Evolutionary conservation across 2,797 vertebrate genomes (phyloP).

Genomic region (Acanthurus lineatus): DNA sequence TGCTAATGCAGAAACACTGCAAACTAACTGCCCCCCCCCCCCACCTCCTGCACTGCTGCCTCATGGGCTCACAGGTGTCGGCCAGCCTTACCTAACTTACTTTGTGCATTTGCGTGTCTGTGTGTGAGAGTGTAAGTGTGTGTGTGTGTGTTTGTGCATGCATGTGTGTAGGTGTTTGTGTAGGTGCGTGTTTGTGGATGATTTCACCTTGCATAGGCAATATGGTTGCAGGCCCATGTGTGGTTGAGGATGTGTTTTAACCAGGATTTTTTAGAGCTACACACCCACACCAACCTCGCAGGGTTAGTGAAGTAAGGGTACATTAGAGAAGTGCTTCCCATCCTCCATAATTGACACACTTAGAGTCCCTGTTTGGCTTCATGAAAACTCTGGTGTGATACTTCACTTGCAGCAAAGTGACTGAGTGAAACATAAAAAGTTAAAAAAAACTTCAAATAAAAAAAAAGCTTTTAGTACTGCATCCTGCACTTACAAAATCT

Average conservation of each 20-base stretch:
- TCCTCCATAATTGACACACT: slow-evolving; percentile 38
- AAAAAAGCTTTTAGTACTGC: not conserved
- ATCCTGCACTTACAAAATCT: not conserved
- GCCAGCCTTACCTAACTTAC: slow-evolving; percentile 54
- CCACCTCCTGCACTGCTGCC: slow-evolving; percentile 23
- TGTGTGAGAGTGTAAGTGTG: slow-evolving; percentile 21
- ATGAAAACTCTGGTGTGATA: slow-evolving; percentile 9
- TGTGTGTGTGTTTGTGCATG: slow-evolving; percentile 41
- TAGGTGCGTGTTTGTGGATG: slow-evolving; percentile 72
- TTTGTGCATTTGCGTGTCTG: slow-evolving; percentile 20
- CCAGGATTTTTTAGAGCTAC: slow-evolving; percentile 49
- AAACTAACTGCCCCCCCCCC: slow-evolving; percentile 43
- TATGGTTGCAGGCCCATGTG: slow-evolving; percentile 58
- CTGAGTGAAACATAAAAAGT: not conserved
- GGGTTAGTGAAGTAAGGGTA: slow-evolving; percentile 22
- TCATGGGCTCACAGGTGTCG: slow-evolving; percentile 51
- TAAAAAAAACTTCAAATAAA: not conserved
- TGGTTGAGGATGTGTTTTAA: slow-evolving; percentile 59
- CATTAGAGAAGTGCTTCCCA: slow-evolving; percentile 41
- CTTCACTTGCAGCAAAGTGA: slow-evolving; percentile 20
- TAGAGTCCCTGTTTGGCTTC: slow-evolving; percentile 15
- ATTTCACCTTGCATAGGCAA: slow-evolving; percentile 60
- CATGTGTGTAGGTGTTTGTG: slow-evolving; percentile 63
- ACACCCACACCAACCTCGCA: slow-evolving; percentile 66
- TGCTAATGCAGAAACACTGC: slow-evolving; percentile 64